Percentiles rank a stretch among this genome's conserved stretches.
These are phyloP conservation scores for Alethe castanea DNA, from an alignment of 2,113 vertebrate genomes.

Conservation along the genomic window DNA sequence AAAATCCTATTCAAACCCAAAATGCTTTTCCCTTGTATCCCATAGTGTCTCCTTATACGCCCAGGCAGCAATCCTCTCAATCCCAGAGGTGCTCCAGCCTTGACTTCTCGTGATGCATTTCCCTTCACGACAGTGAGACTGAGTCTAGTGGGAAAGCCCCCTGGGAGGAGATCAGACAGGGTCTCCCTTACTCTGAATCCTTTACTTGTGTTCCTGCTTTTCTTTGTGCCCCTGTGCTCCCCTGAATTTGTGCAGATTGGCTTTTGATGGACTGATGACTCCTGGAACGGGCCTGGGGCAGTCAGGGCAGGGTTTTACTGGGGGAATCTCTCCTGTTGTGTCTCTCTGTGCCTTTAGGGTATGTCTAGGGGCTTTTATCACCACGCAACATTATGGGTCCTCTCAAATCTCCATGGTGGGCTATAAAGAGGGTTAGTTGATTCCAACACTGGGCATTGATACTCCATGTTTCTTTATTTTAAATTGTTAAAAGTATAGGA, in stretches of 20 bases:
- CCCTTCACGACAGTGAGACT: not conserved
- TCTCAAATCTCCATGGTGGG: not conserved
- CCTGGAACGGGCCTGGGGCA: not conserved
- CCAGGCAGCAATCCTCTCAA: fast-evolving
- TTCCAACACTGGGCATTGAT: not conserved
- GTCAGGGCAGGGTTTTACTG: not conserved
- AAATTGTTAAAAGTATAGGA: not conserved
- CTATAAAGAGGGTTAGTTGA: not conserved
- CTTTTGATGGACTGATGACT: not conserved
- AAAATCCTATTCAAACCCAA: not conserved
- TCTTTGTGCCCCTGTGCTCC: not conserved
- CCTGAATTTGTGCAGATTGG: not conserved
- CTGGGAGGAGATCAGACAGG: not conserved
- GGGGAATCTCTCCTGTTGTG: not conserved
- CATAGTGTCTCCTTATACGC: not conserved
- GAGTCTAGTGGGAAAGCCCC: fast-evolving
- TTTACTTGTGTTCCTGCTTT: not conserved
- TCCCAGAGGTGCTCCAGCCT: not conserved
- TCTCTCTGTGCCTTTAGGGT: not conserved
- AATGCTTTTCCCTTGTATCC: not conserved
- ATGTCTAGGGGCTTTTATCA: not conserved
- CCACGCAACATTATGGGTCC: not conserved
- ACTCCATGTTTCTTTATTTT: not conserved
- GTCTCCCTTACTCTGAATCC: not conserved
- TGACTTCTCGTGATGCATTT: not conserved